Base-by-base conservation (phyloP, 2,113 vertebrate genomes). In the Merops nubicus region DNA sequence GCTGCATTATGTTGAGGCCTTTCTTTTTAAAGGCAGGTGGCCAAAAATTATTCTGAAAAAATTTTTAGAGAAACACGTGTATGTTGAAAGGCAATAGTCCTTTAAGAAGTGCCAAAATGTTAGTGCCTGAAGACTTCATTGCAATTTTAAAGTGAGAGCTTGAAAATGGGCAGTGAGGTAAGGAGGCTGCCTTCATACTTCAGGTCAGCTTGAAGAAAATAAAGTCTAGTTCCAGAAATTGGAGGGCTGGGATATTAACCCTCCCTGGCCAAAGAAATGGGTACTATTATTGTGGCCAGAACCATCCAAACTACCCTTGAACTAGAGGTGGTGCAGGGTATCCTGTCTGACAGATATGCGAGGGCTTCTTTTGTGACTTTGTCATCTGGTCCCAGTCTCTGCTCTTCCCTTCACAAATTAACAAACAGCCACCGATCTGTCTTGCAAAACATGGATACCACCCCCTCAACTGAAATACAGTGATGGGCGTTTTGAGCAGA, bases 11-110 rank as follows among this genome's bases (percentile, higher is more conserved):
- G 29, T n/a, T 29, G 17, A 6, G 0, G 22, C 26, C 42, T 64
- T 87, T 75, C 68, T 81, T 80, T 76, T 63, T 78, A 84, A 78
- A 80, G 36, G 48, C 21, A 60, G 31, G 60, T 77, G 28, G 84
- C 31, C 10, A 70, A 80, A 91, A 70, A 8, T 15, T 65, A 11
- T 47, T 93, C 48, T 75, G 84, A 48, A 56, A 64, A 54, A 64
- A 34, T 53, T 75, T 90, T 64, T 34, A 72, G 38, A 53, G 62
- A 81, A 91, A 67, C 15, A 3, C 7, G 13, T 54, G 4, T 48
- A 8, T 56, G 60, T 43, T 64, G 56, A 72, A 89, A 81, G 43
- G 33, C 31, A 74, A 2, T 20, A 68, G 19, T 8, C 43, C 28
- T 85, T 88, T 45, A 75, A 79, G 76, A 80, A 62, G n/a, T 26